Evolutionary conservation across 1,140 invertebrate species (phyloP), one percentile per base, ranked within the genome.

Genomic region (Diachasmimorpha longicaudata): DNA sequence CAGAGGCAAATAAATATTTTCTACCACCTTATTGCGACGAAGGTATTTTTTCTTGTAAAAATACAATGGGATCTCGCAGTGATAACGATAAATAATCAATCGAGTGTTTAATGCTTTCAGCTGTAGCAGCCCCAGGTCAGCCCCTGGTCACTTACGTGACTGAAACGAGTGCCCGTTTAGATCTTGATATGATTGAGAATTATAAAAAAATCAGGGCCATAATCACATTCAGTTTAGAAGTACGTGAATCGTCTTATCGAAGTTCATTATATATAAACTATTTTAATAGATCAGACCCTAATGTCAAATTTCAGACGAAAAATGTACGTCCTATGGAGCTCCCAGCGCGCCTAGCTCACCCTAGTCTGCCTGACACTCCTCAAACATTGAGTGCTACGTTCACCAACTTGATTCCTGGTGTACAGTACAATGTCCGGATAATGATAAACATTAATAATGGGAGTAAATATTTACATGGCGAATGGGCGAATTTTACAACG

Each of bases 11-110:
- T 4, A 58, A 14, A 44, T 58, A 71, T 67, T 58, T 77, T n/a
- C 0, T 81, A 23, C 74, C 77, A 13, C 81, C 80, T 0, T 70
- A 72, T 3, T 82, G 81, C 63, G 55, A 79, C 68, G 63, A 4
- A 46, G 77, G 81, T 82, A 81, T 63, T 36, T 44, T 14, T 66
- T 16, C 48, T 52, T 10, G n/a, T 19, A 11, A 70, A 42, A 9
- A 70, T 19, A 16, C 37, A 37, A 21, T 36, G 8, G 36, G 6
- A 31, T 31, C 31, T 31, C 31, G 6, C 6, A 31, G 31, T 31
- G 31, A 6, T 31, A 3, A 6, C 6, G 2, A 6, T 6, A 6
- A 31, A 31, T 31, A 31, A 31, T 31, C 6, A 70, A 70, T 9
- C 19, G n/a, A 19, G 19, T 8, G 6, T 13, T 52, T 16, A 16